These are phyloP conservation scores for Chauna torquata DNA, from an alignment of 2,113 vertebrate genomes.

Conservation along the genomic window DNA sequence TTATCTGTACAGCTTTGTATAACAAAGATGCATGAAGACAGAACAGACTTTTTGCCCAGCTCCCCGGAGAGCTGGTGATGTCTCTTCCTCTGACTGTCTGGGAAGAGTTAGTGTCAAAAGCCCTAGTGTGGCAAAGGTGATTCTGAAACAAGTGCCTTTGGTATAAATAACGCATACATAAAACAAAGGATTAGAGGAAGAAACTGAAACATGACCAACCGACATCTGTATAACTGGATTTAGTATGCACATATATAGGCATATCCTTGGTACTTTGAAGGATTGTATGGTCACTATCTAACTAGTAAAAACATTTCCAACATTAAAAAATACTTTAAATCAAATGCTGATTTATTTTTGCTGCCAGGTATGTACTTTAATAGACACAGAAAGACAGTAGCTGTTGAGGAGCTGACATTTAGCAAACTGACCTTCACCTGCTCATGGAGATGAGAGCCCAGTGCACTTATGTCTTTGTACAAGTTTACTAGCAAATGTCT, in stretches of 20 bases:
- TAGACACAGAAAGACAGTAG: neutral
- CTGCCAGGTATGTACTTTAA: neutral
- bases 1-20: neutral
- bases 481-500: neutral
- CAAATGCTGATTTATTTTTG: neutral
- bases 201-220: neutral
- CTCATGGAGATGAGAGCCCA: neutral
- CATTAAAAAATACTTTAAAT: neutral
- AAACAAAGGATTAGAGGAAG: neutral
- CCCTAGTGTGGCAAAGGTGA: neutral
- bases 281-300: neutral
- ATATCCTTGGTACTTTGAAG: neutral
- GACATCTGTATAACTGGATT: neutral
- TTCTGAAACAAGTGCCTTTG: neutral
- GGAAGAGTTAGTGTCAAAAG: neutral
- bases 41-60: neutral
- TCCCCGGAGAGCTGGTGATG: accelerated
- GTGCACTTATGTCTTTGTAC: accelerated
- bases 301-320: neutral
- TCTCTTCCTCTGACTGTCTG: neutral
- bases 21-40: neutral
- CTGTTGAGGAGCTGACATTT: neutral
- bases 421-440: neutral
- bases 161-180: neutral
- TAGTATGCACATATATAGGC: neutral